Percentiles rank a stretch among this genome's conserved stretches.
These are phyloP conservation scores for Callimico goeldii DNA, from an alignment of 2,797 vertebrate species.

Conservation along the genomic window DNA sequence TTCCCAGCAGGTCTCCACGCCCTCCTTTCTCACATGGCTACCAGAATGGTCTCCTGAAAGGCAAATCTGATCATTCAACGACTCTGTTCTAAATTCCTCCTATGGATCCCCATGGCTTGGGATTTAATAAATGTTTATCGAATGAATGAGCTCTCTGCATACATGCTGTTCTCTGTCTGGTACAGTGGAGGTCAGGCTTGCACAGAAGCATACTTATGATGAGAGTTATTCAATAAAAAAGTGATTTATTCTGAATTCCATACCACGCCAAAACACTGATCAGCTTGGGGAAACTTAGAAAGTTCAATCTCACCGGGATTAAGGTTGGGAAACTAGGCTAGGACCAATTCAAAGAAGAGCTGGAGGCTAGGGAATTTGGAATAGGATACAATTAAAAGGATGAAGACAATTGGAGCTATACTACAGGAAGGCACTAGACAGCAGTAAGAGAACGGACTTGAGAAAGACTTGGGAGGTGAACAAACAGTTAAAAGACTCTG, in stretches of 20 bases:
- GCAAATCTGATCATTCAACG: neutral
- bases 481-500: neutral
- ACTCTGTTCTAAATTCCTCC: conserved; percentile 2
- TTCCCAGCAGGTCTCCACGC: neutral
- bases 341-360: neutral
- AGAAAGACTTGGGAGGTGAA: neutral
- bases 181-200: neutral
- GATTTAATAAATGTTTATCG: neutral
- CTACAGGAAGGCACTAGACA: neutral
- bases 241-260: neutral
- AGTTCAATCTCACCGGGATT: neutral
- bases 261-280: neutral
- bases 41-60: neutral
- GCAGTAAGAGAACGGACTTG: neutral
- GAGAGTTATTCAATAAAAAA: neutral
- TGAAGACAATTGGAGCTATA: neutral
- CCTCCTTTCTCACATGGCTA: neutral
- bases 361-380: neutral
- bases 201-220: neutral
- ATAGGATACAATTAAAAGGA: neutral
- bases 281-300: neutral
- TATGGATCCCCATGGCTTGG: neutral
- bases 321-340: neutral
- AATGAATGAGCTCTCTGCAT: neutral
- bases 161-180: neutral